These are phyloP conservation scores for Cryptotermes secundus DNA, from an alignment of 1,140 invertebrate species.

Conservation along the genomic window DNA sequence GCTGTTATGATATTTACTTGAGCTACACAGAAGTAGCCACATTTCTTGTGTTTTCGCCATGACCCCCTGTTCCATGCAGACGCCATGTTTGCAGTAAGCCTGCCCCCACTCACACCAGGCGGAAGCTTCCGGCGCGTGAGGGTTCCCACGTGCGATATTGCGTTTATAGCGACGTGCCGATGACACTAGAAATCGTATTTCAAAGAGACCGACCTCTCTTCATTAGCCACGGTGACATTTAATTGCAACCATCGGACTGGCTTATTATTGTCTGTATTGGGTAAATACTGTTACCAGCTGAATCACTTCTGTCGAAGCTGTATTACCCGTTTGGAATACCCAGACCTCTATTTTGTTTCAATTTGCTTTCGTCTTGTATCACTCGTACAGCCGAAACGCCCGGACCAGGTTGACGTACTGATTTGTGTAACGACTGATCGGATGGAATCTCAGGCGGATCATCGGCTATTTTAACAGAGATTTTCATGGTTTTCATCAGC, in stretches of 20 bases:
- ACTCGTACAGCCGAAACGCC: too few species aligned
- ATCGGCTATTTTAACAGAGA: too few species aligned
- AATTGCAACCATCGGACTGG: neutral
- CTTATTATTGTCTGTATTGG: conserved; percentile 6
- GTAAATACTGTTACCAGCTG: neutral
- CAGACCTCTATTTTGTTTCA: too few species aligned
- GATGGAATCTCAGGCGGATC: too few species aligned
- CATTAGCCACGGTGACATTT: conserved; percentile 5
- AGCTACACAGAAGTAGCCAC: neutral
- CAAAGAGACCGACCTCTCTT: conserved; percentile 8
- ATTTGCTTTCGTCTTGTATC: too few species aligned
- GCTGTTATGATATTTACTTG: neutral
- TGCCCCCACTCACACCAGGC: neutral
- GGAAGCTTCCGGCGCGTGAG: neutral
- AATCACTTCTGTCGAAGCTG: neutral
- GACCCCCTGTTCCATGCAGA: neutral
- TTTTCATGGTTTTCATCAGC: too few species aligned
- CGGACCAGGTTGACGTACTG: too few species aligned
- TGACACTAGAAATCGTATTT: conserved; percentile 13
- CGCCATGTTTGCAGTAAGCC: neutral
- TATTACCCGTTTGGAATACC: too few species aligned
- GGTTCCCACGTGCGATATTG: conserved; percentile 7
- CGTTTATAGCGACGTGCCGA: neutral
- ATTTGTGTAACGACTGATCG: too few species aligned
- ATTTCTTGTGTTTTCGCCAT: neutral